Evolutionary conservation across 2,797 vertebrate species (phyloP).

Genomic region (Enteromius afrohamiltoni): DNA sequence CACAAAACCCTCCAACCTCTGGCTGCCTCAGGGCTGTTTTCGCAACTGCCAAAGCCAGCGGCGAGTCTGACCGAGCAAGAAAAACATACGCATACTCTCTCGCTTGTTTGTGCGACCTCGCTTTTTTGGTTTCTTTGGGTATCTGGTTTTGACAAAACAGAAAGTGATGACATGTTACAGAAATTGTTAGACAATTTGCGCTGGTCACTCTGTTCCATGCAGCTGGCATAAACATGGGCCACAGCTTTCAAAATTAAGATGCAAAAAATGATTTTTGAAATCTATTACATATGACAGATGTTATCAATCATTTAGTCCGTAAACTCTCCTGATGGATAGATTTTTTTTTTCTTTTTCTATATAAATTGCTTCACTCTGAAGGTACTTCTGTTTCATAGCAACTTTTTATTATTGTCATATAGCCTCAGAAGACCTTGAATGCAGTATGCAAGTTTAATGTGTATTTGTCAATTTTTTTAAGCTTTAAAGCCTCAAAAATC

Average conservation of each 20-base stretch:
- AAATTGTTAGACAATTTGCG: background rate
- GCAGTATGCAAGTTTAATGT: background rate
- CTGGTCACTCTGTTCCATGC: background rate
- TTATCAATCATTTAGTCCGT: background rate
- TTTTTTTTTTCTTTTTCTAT: background rate
- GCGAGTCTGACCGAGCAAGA: slow-evolving; percentile 56
- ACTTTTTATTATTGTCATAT: background rate
- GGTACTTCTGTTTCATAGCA: background rate
- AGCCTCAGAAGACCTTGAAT: background rate
- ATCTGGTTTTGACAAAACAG: slow-evolving; percentile 25
- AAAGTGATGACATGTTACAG: background rate
- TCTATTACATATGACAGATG: background rate
- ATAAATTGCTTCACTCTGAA: background rate
- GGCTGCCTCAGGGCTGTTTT: slow-evolving; percentile 64
- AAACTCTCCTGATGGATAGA: background rate
- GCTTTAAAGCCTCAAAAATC: background rate
- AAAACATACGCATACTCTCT: slow-evolving; percentile 49
- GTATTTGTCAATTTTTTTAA: background rate
- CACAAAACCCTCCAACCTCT: slow-evolving; percentile 70
- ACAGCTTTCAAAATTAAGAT: background rate
- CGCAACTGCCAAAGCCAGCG: slow-evolving; percentile 43
- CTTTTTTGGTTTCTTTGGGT: slow-evolving; percentile 18
- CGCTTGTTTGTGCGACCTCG: slow-evolving; percentile 33
- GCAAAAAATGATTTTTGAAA: background rate
- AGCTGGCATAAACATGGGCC: background rate